Conservation (phyloP, 1,140 invertebrate species). For the Eumaeus atala region DNA sequence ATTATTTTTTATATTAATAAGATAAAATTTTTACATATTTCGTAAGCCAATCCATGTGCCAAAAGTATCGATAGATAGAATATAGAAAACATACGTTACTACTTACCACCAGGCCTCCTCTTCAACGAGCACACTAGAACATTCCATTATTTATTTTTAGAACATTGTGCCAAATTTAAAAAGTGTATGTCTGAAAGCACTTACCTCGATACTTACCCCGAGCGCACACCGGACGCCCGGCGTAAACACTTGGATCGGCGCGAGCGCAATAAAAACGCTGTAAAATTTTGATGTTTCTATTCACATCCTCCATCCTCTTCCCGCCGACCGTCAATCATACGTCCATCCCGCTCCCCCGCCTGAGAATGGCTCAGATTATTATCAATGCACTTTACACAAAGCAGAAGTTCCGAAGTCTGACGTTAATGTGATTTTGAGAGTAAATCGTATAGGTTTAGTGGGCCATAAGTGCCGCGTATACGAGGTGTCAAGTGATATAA, state of each 20-base stretch:
- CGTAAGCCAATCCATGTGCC: too few relatives aligned
- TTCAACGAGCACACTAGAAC: too few relatives aligned
- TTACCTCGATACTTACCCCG: constrained; percentile 28
- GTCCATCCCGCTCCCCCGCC: constrained; percentile 31
- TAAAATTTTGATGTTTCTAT: constrained; percentile 74
- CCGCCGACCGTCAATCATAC: constrained; percentile 22
- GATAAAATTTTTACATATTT: too few relatives aligned
- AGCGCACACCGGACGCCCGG: constrained; percentile 46
- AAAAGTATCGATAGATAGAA: too few relatives aligned
- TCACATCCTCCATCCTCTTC: constrained; percentile 39
- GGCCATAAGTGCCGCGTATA: constrained; percentile 53
- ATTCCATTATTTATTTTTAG: too few relatives aligned
- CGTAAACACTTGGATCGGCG: constrained; percentile 55
- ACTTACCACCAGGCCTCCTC: too few relatives aligned
- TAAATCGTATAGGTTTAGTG: constrained; percentile 69
- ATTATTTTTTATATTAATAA: too few relatives aligned
- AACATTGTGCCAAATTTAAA: background rate
- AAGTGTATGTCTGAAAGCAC: constrained; percentile 1
- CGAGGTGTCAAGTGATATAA: constrained; percentile 67
- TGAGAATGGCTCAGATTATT: constrained; percentile 66
- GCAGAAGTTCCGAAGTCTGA: constrained; percentile 66
- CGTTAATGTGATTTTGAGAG: constrained; percentile 70
- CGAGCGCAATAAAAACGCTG: constrained; percentile 67
- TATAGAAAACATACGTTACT: too few relatives aligned
- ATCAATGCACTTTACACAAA: constrained; percentile 74